These are phyloP conservation scores for Myopa tessellatipennis DNA, from an alignment of 2,888 invertebrate species.

Conservation along the genomic window DNA sequence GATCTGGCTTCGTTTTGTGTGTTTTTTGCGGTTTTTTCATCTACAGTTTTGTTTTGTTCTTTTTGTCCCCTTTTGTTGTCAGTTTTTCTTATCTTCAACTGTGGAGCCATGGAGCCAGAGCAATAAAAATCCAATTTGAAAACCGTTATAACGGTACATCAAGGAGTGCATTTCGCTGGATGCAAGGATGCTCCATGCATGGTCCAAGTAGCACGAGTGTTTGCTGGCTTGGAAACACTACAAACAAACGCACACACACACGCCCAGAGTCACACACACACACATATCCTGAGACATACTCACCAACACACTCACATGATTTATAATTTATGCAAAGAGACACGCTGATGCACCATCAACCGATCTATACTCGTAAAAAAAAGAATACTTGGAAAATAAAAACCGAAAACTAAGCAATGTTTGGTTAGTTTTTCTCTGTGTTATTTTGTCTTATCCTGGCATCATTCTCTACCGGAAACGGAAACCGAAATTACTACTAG, in stretches of 20 bases:
- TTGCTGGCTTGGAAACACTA: too few species aligned
- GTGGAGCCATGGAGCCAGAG: constrained; percentile 26
- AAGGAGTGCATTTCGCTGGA: background rate
- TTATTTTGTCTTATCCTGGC: constrained; percentile 30
- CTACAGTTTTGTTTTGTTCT: background rate
- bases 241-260: constrained; percentile 13
- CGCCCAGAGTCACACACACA: background rate
- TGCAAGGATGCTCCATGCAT: background rate
- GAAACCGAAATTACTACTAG: constrained; percentile 53
- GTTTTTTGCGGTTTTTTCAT: background rate
- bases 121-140: constrained; percentile 41
- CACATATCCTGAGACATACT: background rate
- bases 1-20: background rate
- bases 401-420: background rate
- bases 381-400: background rate
- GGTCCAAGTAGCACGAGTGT: background rate
- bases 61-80: background rate
- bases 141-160: constrained; percentile 29
- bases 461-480: constrained; percentile 47
- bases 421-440: background rate
- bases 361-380: background rate
- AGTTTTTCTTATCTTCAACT: background rate
- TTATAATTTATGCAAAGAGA: background rate
- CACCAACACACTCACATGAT: background rate
- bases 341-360: background rate